These are phyloP conservation scores for Callionymus lyra DNA, from an alignment of 2,113 vertebrate species.

Conservation along the genomic window DNA sequence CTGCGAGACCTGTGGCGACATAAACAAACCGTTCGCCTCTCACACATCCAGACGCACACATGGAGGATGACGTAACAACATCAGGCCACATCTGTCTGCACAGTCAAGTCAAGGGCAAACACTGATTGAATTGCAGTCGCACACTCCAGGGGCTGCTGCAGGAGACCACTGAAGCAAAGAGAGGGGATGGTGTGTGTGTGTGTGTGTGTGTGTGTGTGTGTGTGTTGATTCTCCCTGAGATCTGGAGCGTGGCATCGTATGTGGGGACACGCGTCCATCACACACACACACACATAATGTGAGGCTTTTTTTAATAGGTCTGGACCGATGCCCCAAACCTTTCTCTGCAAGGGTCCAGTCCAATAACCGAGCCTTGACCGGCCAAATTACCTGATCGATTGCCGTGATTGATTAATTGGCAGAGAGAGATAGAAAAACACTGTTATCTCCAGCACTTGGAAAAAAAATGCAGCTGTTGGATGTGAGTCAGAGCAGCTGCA, in stretches of 20 bases:
- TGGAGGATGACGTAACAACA: constrained; percentile 40
- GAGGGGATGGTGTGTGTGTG: background rate
- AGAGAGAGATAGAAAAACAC: constrained; percentile 12
- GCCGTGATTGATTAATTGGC: constrained; percentile 34
- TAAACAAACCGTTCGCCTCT: constrained; percentile 8
- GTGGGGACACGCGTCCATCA: too few species aligned
- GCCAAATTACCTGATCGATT: constrained; percentile 24
- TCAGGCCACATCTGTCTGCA: constrained; percentile 41
- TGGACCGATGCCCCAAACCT: too few species aligned
- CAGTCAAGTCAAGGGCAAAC: constrained; percentile 60
- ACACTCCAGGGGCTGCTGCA: background rate
- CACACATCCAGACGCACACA: constrained; percentile 5
- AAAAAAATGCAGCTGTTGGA: background rate
- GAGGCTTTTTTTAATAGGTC: too few species aligned
- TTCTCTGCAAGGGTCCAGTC: too few species aligned
- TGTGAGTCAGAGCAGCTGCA: constrained; percentile 20
- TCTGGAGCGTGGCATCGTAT: too few species aligned
- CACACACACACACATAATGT: too few species aligned
- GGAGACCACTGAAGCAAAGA: background rate
- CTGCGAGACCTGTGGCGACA: too few species aligned
- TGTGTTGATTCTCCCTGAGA: too few species aligned
- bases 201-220: too few species aligned
- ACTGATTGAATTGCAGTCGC: constrained; percentile 26
- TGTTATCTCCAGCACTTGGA: constrained; percentile 2
- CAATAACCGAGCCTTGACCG: too few species aligned